phyloP scores from a whole-genome alignment of 2,113 vertebrate genomes.

The Chaetorhynchus papuensis region DNA sequence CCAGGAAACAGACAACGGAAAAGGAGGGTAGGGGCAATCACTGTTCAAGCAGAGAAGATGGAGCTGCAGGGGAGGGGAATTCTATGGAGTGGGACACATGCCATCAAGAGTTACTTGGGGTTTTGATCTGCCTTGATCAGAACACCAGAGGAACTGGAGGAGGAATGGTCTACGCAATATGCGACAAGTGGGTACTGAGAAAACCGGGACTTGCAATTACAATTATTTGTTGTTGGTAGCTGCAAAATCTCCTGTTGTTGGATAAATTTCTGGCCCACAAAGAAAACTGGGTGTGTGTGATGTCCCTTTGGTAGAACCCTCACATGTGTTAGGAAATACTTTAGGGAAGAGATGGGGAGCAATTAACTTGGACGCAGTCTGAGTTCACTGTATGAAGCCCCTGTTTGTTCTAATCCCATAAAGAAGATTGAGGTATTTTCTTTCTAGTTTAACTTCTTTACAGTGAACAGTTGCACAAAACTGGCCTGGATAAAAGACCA shows the following conservation, averaged over 20 bases:
- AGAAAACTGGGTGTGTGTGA: background rate
- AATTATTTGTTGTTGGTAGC: background rate
- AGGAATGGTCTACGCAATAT: accelerated
- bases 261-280: background rate
- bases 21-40: background rate
- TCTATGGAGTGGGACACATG: background rate
- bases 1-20: background rate
- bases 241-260: background rate
- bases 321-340: background rate
- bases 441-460: background rate
- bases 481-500: slow-evolving; percentile 22
- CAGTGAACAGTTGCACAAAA: background rate
- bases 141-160: background rate
- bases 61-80: background rate
- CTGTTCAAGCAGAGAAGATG: background rate
- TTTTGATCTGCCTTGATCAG: background rate
- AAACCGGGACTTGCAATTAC: background rate
- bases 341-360: background rate
- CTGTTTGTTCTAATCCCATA: background rate
- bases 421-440: background rate
- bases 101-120: background rate
- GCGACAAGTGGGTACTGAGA: background rate
- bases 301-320: background rate
- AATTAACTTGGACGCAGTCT: background rate
- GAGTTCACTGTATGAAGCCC: background rate